phyloP scores from a whole-genome alignment of 2,113 vertebrate genomes.

The Bungarus multicinctus region DNA sequence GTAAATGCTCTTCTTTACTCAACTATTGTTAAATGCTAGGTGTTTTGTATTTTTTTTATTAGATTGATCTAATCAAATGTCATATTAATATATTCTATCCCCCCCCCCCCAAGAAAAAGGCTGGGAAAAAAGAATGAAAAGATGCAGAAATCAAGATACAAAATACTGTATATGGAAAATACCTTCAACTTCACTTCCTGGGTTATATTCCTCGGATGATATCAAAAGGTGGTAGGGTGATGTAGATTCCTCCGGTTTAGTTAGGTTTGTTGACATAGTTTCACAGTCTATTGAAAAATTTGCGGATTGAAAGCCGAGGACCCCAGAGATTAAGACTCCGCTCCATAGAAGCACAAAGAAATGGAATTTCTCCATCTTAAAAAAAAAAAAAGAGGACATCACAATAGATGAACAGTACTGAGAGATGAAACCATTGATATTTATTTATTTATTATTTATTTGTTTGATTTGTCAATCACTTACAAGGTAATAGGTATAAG shows the following conservation, averaged over 20 bases:
- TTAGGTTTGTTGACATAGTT: constrained; percentile 55
- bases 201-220: constrained; percentile 55
- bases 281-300: constrained; percentile 64
- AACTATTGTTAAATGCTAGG: background rate
- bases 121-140: background rate
- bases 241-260: constrained; percentile 49
- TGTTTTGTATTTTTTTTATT: background rate
- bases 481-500: too few relatives aligned
- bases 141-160: background rate
- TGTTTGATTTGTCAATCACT: too few relatives aligned
- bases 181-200: constrained; percentile 63
- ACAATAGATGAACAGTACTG: background rate
- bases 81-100: background rate
- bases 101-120: background rate
- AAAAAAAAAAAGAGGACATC: constrained; percentile 11
- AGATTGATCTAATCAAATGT: background rate
- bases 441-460: too few relatives aligned
- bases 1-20: background rate
- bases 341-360: constrained; percentile 48
- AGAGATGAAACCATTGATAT: background rate
- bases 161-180: constrained; percentile 24
- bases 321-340: constrained; percentile 54
- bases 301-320: constrained; percentile 43
- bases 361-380: constrained; percentile 44
- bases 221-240: constrained; percentile 55